A percentile compares a stretch with the other conserved stretches of the same genome.
These are phyloP conservation scores for Lasioglossum villosulum DNA, from an alignment of 2,888 invertebrate species.

Conservation along the genomic window DNA sequence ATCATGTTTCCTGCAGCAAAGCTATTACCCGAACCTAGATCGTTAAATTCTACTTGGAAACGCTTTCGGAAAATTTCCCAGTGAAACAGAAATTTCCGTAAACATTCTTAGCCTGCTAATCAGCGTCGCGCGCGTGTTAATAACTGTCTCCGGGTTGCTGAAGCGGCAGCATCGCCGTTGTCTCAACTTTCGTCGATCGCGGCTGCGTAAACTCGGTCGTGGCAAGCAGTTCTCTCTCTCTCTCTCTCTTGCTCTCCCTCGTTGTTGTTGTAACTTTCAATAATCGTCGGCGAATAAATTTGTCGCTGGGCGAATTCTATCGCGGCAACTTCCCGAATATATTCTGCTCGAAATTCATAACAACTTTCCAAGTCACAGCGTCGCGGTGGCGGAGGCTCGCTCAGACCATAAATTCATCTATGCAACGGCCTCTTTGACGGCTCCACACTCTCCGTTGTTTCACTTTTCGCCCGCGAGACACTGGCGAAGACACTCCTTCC, in stretches of 20 bases:
- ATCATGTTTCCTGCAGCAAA: not conserved
- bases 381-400: not conserved
- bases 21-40: not conserved
- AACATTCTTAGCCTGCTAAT: not conserved
- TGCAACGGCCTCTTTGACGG: conserved; percentile 22
- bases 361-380: conserved; percentile 47
- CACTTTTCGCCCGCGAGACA: conserved; percentile 31
- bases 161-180: not conserved
- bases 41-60: not conserved
- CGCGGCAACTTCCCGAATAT: conserved; percentile 33
- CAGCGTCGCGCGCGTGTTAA: conserved; percentile 7
- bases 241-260: not conserved
- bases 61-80: not conserved
- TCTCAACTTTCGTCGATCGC: not conserved
- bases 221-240: not conserved
- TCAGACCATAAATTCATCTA: conserved; percentile 51
- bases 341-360: conserved; percentile 50
- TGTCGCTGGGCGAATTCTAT: conserved; percentile 15
- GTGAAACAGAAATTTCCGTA: not conserved
- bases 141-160: not conserved
- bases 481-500: not conserved
- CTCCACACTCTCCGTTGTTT: conserved; percentile 25
- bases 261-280: conserved; percentile 45
- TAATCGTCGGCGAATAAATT: conserved; percentile 47
- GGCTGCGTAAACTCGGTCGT: not conserved